Percentiles rank a stretch among this genome's conserved stretches.
These are phyloP conservation scores for Melitaea cinxia DNA, from an alignment of 1,140 invertebrate species.

Conservation along the genomic window DNA sequence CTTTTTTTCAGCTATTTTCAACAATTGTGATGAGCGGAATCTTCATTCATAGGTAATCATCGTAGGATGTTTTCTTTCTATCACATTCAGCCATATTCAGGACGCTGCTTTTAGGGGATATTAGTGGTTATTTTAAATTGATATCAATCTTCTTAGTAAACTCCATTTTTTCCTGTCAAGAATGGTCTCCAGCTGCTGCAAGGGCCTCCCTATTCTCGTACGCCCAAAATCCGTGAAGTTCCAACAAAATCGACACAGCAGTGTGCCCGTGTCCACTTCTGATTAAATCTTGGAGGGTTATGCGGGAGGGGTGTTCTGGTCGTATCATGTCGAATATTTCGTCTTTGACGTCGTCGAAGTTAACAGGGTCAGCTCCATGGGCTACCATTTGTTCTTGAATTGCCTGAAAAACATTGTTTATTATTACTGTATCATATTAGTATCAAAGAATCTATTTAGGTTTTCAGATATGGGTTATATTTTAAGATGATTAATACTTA, in stretches of 20 bases:
- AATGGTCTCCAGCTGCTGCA: conserved; percentile 82
- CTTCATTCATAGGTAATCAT: too few species aligned
- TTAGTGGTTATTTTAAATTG: conserved; percentile 7
- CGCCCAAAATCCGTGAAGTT: conserved; percentile 97
- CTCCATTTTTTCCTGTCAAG: conserved; percentile 38
- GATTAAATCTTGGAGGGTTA: conserved; percentile 93
- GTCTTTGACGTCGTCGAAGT: conserved; percentile 97
- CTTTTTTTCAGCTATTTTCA: too few species aligned
- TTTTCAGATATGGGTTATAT: too few species aligned
- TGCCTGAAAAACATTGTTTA: conserved; percentile 83
- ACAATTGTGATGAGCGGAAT: too few species aligned
- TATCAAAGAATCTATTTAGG: too few species aligned
- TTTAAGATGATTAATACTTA: too few species aligned
- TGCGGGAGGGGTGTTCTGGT: conserved; percentile 91
- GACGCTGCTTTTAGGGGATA: too few species aligned
- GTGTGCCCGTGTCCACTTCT: conserved; percentile 95
- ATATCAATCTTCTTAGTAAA: conserved; percentile 26
- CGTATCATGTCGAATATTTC: conserved; percentile 99
- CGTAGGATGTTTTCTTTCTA: too few species aligned
- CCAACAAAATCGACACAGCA: conserved; percentile 96
- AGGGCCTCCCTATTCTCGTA: conserved; percentile 96
- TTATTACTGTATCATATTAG: too few species aligned
- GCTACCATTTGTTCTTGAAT: conserved; percentile 94
- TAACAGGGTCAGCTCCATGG: conserved; percentile 92
- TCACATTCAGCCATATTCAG: too few species aligned